phyloP scores from a whole-genome alignment of 2,888 invertebrate species.

The Epinotia brunnichana region DNA sequence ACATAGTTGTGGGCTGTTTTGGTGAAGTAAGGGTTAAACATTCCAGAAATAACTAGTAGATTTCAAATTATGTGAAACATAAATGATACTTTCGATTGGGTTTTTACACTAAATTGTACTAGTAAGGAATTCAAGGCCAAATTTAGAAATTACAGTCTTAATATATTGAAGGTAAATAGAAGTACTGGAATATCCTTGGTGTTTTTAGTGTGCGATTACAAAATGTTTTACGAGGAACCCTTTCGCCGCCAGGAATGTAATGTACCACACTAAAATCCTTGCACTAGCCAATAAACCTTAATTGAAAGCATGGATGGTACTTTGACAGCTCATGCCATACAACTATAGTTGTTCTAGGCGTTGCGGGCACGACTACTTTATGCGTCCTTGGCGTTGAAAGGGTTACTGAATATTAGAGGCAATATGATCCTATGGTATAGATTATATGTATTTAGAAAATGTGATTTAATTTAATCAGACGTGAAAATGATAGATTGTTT shows the following conservation, averaged over 20 bases:
- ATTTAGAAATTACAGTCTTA: constrained; percentile 23
- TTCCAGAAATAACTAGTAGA: constrained; percentile 29
- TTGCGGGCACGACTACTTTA: not conserved
- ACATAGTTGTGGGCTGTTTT: constrained; percentile 14
- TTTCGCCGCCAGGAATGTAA: not conserved
- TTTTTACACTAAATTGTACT: constrained; percentile 13
- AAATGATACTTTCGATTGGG: not conserved
- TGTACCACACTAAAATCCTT: not conserved
- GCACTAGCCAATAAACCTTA: too few species aligned
- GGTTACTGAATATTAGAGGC: constrained; percentile 10
- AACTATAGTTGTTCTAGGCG: not conserved
- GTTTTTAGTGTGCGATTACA: constrained; percentile 18
- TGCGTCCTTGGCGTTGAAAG: not conserved
- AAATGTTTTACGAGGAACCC: not conserved
- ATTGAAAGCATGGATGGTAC: not conserved
- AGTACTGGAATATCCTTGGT: constrained; percentile 9
- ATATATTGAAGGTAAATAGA: not conserved
- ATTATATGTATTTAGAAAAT: constrained; percentile 35
- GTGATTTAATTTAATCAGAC: constrained; percentile 42
- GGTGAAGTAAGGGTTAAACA: constrained; percentile 28
- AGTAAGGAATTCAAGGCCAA: constrained; percentile 34
- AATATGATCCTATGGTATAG: constrained; percentile 1
- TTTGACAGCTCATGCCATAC: not conserved
- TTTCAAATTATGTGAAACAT: constrained; percentile 30
- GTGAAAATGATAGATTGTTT: constrained; percentile 37